Evolutionary conservation across 2,113 vertebrate species (phyloP).

Genomic region (Coregonus clupeaformis): DNA sequence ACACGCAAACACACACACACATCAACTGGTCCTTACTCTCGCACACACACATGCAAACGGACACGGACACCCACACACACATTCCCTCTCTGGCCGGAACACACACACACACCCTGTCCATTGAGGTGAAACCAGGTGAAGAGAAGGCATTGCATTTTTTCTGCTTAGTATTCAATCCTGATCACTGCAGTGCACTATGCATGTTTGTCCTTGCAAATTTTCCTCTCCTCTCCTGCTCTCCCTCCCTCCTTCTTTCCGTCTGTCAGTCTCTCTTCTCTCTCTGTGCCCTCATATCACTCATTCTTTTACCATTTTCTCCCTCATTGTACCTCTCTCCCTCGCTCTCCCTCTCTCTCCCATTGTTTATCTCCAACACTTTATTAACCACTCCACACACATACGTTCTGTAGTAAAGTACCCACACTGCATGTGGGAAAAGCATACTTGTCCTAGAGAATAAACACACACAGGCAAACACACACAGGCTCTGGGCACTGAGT

Average conservation of each 20-base stretch:
- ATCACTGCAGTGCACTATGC: constrained; percentile 49
- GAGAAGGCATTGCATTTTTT: constrained; percentile 43
- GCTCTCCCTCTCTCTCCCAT: background rate
- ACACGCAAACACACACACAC: constrained; percentile 7
- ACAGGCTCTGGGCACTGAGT: constrained; percentile 3
- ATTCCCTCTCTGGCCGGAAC: background rate
- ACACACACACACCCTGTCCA: constrained; percentile 18
- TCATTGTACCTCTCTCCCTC: background rate
- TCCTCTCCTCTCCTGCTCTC: background rate
- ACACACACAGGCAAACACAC: constrained; percentile 1
- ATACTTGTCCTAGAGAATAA: constrained; percentile 1
- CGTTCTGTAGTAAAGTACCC: background rate
- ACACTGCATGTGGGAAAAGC: too few relatives aligned
- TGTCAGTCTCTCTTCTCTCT: background rate
- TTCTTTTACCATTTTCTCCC: background rate
- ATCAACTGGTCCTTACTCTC: constrained; percentile 5
- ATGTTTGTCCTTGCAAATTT: constrained; percentile 56
- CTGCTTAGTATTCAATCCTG: constrained; percentile 54
- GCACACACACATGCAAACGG: constrained; percentile 21
- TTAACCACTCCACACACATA: background rate
- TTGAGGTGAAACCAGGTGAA: constrained; percentile 33
- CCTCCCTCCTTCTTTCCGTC: background rate
- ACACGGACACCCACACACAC: constrained; percentile 12
- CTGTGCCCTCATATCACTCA: background rate
- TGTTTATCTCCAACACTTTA: too few relatives aligned